Percentiles rank a stretch among this genome's conserved stretches.
These are phyloP conservation scores for Platysternon megacephalum DNA, from an alignment of 2,113 vertebrate genomes.

Conservation along the genomic window DNA sequence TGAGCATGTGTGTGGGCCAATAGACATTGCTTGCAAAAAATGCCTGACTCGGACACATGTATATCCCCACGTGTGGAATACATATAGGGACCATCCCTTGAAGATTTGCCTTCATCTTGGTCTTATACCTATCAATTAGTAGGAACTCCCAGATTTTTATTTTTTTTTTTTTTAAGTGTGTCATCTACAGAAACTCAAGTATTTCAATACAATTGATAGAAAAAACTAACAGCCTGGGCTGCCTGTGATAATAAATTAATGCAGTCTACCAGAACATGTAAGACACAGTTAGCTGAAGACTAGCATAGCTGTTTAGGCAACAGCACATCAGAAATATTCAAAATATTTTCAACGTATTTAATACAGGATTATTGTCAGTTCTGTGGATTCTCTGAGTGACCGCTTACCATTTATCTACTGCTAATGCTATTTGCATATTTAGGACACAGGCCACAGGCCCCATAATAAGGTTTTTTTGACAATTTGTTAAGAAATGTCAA, in stretches of 20 bases:
- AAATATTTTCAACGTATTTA: not conserved
- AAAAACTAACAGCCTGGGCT: not conserved
- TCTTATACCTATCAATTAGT: not conserved
- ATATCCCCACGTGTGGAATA: not conserved
- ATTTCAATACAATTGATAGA: not conserved
- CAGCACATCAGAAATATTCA: not conserved
- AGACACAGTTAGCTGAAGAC: not conserved
- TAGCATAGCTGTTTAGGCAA: not conserved
- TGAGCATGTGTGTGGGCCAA: not conserved
- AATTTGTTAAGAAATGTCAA: fast-evolving
- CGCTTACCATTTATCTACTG: not conserved
- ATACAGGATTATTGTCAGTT: not conserved
- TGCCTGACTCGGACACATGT: not conserved
- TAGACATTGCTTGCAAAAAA: not conserved
- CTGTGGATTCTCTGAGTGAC: not conserved
- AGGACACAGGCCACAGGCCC: not conserved
- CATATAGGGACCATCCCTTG: not conserved
- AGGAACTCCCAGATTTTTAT: not conserved
- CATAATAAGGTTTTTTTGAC: not conserved
- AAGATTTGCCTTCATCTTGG: not conserved
- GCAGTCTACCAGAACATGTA: not conserved
- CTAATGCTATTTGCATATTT: not conserved
- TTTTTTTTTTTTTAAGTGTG: not conserved
- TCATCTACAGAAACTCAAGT: not conserved
- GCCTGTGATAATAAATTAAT: not conserved